Evolutionary conservation across 2,113 vertebrate species (phyloP).

Genomic region (Gadus chalcogrammus): DNA sequence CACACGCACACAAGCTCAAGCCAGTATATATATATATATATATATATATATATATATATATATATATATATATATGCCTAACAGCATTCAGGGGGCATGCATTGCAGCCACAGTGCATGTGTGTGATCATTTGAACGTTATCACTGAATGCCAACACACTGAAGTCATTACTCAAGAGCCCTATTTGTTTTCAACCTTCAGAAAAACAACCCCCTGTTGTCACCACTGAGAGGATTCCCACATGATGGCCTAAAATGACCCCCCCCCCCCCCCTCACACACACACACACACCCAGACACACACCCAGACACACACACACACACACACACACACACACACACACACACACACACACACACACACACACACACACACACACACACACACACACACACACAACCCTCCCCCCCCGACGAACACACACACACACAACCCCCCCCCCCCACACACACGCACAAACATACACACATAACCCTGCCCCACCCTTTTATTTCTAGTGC

Average conservation of each 20-base stretch:
- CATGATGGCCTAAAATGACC: constrained; percentile 44
- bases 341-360: constrained; percentile 13
- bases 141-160: constrained; percentile 43
- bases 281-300: neutral
- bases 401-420: no score
- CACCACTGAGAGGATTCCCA: constrained; percentile 65
- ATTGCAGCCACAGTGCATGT: no score
- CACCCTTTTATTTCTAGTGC: no score
- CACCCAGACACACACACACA: neutral
- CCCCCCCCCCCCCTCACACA: constrained; percentile 18
- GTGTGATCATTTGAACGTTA: no score
- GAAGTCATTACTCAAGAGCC: constrained; percentile 64
- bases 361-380: neutral
- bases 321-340: neutral
- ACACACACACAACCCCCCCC: neutral
- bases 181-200: constrained; percentile 53
- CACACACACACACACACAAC: constrained; percentile 3
- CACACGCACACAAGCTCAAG: neutral
- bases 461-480: no score
- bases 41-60: no score
- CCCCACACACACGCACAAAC: neutral
- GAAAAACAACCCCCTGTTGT: constrained; percentile 64
- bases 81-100: no score
- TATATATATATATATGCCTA: no score
- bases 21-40: constrained; percentile 13